Percentiles rank a stretch among this genome's conserved stretches.
Evolutionary conservation across 2,797 vertebrate genomes (phyloP).

Genomic region (Ambastaia sidthimunki): DNA sequence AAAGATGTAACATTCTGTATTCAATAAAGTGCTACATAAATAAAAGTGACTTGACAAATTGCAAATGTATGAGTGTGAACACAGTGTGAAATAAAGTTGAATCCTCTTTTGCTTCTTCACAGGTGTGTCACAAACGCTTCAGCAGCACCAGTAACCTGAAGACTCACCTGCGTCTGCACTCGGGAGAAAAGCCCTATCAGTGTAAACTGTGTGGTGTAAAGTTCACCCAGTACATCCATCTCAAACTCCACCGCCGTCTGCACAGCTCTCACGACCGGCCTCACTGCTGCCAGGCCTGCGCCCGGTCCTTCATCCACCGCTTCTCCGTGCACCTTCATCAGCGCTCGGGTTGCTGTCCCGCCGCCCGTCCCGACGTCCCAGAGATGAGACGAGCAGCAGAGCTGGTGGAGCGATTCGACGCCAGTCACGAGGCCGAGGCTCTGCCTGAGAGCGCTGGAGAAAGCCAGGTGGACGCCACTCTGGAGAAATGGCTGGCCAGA

Average conservation of each 20-base stretch:
- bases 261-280: constrained; percentile 69
- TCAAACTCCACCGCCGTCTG: constrained; percentile 80
- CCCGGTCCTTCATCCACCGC: constrained; percentile 71
- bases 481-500: constrained; percentile 70
- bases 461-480: constrained; percentile 65
- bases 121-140: constrained; percentile 87
- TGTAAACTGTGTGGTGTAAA: constrained; percentile 78
- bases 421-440: constrained; percentile 74
- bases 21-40: too few relatives aligned
- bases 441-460: constrained; percentile 63
- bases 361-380: constrained; percentile 30
- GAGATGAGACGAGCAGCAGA: constrained; percentile 62
- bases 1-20: too few relatives aligned
- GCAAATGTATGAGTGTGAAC: too few relatives aligned
- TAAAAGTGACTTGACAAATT: too few relatives aligned
- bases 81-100: neutral
- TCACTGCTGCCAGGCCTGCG: constrained; percentile 65
- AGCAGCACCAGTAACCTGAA: constrained; percentile 90
- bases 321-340: constrained; percentile 75
- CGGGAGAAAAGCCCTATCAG: constrained; percentile 76
- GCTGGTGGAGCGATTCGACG: constrained; percentile 76
- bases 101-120: neutral
- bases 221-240: constrained; percentile 81
- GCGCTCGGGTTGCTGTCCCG: constrained; percentile 65
- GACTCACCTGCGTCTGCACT: constrained; percentile 84